phyloP scores from a whole-genome alignment of 2,797 vertebrate species.

The Tragelaphus eurycerus region DNA sequence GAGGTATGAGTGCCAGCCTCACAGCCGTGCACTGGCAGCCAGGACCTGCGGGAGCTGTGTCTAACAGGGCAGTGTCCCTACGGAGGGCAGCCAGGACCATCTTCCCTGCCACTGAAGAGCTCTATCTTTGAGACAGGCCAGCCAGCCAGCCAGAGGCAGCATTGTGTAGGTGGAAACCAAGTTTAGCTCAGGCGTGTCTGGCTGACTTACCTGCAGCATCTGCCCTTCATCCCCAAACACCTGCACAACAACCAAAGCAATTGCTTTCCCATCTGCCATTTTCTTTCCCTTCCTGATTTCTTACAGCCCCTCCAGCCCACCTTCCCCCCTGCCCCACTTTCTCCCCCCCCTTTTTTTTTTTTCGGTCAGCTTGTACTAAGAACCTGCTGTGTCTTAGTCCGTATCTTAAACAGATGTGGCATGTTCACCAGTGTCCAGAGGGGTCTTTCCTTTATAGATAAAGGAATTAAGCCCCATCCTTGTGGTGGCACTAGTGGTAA shows the following conservation, averaged over 20 bases:
- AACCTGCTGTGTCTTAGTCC: background rate
- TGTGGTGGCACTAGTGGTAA: accelerated
- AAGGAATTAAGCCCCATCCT: background rate
- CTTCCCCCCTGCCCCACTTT: no score
- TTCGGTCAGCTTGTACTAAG: background rate
- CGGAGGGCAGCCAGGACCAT: background rate
- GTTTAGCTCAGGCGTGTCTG: background rate
- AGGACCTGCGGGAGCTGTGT: background rate
- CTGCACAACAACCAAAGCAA: background rate
- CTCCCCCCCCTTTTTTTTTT: background rate
- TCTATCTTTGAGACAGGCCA: background rate
- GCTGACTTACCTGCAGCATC: background rate
- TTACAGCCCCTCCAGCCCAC: background rate
- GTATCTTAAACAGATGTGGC: background rate
- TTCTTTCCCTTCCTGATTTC: background rate
- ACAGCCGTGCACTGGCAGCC: background rate
- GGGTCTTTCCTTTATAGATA: background rate
- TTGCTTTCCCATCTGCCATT: background rate
- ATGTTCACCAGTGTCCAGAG: background rate
- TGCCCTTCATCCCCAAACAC: background rate
- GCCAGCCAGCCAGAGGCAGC: background rate
- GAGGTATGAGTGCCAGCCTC: background rate
- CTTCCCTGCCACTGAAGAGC: background rate
- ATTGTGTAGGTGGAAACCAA: background rate
- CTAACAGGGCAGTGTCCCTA: accelerated